Conservation (phyloP, 2,113 vertebrate genomes). For the Oryzias curvinotus region DNA sequence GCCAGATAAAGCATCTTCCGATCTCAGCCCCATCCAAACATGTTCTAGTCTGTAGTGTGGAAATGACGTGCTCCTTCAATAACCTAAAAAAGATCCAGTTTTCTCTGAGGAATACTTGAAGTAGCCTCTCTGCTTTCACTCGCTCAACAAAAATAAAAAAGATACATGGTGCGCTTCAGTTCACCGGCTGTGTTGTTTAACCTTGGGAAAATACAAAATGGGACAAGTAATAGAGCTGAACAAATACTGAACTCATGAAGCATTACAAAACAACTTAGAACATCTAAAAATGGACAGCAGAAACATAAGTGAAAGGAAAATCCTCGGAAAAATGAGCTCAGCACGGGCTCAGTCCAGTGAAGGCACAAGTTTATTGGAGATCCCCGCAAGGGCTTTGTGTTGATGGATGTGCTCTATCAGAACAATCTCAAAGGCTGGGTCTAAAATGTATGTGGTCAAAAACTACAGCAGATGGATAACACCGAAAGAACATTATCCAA, state of each 20-base stretch:
- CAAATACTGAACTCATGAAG: constrained; percentile 63
- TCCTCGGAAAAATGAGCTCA: constrained; percentile 41
- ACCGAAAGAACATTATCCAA: constrained; percentile 7
- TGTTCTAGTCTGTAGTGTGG: constrained; percentile 61
- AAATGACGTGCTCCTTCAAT: constrained; percentile 67
- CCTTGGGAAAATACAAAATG: constrained; percentile 69
- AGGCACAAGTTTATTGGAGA: constrained; percentile 40
- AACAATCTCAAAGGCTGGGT: neutral
- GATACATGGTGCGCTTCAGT: constrained; percentile 62
- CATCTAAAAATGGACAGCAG: constrained; percentile 64
- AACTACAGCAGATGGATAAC: constrained; percentile 11
- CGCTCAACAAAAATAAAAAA: constrained; percentile 61
- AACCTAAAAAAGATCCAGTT: constrained; percentile 53
- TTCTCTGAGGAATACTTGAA: constrained; percentile 60
- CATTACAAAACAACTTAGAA: constrained; percentile 59
- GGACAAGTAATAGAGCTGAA: constrained; percentile 67
- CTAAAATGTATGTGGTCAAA: constrained; percentile 27
- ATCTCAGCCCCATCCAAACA: constrained; percentile 57
- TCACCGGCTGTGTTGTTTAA: constrained; percentile 62
- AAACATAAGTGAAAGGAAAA: constrained; percentile 51
- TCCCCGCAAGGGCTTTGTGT: constrained; percentile 45
- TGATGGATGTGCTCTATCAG: constrained; percentile 43
- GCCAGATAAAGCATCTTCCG: constrained; percentile 66
- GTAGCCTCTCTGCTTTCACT: constrained; percentile 53
- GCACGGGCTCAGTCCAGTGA: constrained; percentile 28